These are phyloP conservation scores for Mythimna impura DNA, from an alignment of 2,888 invertebrate species.

Conservation along the genomic window DNA sequence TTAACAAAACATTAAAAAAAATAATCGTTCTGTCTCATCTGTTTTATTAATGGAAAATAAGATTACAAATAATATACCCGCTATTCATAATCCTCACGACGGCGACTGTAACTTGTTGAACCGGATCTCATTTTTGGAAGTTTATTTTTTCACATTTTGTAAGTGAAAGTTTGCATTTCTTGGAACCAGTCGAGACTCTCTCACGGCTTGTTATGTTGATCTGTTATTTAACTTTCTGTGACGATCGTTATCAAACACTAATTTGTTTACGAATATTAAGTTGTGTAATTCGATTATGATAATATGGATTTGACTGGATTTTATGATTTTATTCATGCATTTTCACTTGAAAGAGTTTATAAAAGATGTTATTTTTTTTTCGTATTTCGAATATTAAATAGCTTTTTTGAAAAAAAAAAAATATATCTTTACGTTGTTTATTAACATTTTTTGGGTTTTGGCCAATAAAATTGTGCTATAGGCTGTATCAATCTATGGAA, in stretches of 20 bases:
- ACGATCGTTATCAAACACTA: constrained; percentile 80
- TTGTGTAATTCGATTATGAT: constrained; percentile 65
- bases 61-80: constrained; percentile 48
- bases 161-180: constrained; percentile 86
- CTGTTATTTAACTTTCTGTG: constrained; percentile 84
- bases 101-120: constrained; percentile 66
- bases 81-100: constrained; percentile 68
- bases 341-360: constrained; percentile 6
- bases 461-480: too few species aligned
- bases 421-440: background rate
- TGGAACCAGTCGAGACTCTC: constrained; percentile 79
- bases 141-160: constrained; percentile 68
- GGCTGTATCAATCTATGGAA: too few species aligned
- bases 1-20: constrained; percentile 10
- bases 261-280: constrained; percentile 71
- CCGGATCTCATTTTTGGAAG: constrained; percentile 82
- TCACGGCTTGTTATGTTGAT: constrained; percentile 77
- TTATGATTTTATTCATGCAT: constrained; percentile 5
- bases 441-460: background rate
- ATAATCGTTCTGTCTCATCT: constrained; percentile 16
- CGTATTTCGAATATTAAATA: background rate
- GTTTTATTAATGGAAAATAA: constrained; percentile 39
- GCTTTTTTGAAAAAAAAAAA: background rate
- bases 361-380: background rate
- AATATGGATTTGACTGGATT: constrained; percentile 29